phyloP scores from a whole-genome alignment of 1,140 invertebrate genomes.

The Aleiodes sp. region DNA sequence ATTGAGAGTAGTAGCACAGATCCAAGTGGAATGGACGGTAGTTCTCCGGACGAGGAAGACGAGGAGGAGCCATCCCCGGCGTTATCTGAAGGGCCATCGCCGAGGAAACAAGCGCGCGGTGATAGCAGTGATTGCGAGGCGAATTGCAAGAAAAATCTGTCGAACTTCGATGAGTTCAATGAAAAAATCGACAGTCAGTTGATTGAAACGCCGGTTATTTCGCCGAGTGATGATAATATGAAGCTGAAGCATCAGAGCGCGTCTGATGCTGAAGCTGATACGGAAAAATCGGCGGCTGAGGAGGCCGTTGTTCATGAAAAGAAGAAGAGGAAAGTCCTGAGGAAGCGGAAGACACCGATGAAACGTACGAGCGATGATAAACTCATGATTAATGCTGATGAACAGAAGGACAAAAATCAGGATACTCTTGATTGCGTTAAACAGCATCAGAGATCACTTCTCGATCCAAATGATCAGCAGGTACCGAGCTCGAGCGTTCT shows the following conservation, averaged over 20 bases:
- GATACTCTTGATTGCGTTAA: conserved; percentile 58
- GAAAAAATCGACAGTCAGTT: conserved; percentile 38
- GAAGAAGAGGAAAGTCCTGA: conserved; percentile 60
- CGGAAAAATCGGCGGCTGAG: conserved; percentile 65
- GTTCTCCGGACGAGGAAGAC: conserved; percentile 77
- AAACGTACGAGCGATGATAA: conserved; percentile 41
- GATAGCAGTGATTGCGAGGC: conserved; percentile 41
- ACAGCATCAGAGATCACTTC: conserved; percentile 55
- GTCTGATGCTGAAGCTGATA: conserved; percentile 65
- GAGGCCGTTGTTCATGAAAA: conserved; percentile 58
- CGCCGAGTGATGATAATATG: conserved; percentile 46
- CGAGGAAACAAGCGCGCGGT: conserved; percentile 60
- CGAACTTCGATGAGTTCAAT: conserved; percentile 47
- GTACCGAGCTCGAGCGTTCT: conserved; percentile 45
- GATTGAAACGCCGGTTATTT: conserved; percentile 41
- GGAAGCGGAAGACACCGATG: conserved; percentile 59
- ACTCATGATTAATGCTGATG: conserved; percentile 1
- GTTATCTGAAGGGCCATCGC: conserved; percentile 63
- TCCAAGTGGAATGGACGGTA: conserved; percentile 77
- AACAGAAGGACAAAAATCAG: neutral
- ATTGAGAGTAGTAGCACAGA: conserved; percentile 66
- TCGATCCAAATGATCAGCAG: conserved; percentile 54
- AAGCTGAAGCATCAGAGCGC: conserved; percentile 48
- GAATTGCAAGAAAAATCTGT: conserved; percentile 61
- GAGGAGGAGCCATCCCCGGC: conserved; percentile 65